Base-by-base conservation (phyloP, 2,113 vertebrate genomes). In the Varanus komodoensis region DNA sequence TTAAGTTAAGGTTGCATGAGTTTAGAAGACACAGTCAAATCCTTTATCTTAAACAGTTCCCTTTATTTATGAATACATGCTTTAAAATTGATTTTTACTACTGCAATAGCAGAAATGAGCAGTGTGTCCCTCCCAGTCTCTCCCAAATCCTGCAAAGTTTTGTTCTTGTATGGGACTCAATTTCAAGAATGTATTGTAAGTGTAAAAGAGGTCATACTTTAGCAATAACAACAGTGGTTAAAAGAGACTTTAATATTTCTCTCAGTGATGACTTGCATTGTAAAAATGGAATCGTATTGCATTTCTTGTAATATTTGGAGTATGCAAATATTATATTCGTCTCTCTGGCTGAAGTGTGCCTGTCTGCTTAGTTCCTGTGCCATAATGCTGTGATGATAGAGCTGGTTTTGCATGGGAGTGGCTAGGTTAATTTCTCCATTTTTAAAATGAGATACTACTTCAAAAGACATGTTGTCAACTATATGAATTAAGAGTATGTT, bases 21-120 rank as follows among this genome's bases (percentile, higher is more conserved):
- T 92, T 86, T 94, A 71, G 48, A 50, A 82, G 67, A 94, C 74
- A 68, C 88, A 94, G 91, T 92, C 92, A 86, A 88, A 34, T 34
- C 64, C 87, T 93, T n/a, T 67, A 38, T 94, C 57, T 79, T 48
- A 69, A n/a, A 89, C 25, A 88, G 89, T 79, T 74, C 84, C 32
- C 34, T 50, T 73, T 5, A 19, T 0, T 77, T 50, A 38, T 81
- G 3, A 82, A 48, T 82, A 2, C 82, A 93, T 92, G 44, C 71
- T 75, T 71, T 92, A 90, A 57, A 17, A 52, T 52, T 34, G 67
- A n/a, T 54, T 88, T 27, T 44, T 15, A 15, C 34, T 14, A 44
- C 38, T 25, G 64, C 48, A 77, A 3, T 61, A 44, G 52, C n/a
- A 7, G 71, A 78, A 19, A 74, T 48, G 0, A 32, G 27, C 29